Conservation (phyloP, 2,113 vertebrate species). For the Pygoscelis adeliae region DNA sequence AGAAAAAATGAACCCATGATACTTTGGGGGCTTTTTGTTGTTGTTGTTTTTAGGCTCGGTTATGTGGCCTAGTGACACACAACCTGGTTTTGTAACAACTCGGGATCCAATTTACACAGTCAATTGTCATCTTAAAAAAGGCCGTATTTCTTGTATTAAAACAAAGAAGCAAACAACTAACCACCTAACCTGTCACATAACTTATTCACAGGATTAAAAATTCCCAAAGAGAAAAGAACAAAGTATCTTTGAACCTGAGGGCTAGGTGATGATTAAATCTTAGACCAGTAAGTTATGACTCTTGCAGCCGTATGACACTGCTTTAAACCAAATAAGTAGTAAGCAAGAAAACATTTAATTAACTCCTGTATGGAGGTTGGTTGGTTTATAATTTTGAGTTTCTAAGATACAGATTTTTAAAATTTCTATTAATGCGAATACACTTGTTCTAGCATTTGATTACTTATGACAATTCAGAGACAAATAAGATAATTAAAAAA, state of each 20-base stretch:
- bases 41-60: background rate
- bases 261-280: background rate
- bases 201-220: background rate
- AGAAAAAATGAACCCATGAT: background rate
- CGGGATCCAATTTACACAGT: accelerated
- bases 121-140: background rate
- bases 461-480: background rate
- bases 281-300: background rate
- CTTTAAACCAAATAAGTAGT: background rate
- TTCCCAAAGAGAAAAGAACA: background rate
- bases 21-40: accelerated
- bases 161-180: background rate
- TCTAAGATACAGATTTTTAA: background rate
- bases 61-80: background rate
- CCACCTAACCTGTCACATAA: background rate
- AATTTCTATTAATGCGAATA: background rate
- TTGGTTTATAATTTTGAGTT: background rate
- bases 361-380: background rate
- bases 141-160: background rate
- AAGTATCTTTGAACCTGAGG: background rate
- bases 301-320: background rate
- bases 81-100: background rate
- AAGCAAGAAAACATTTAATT: background rate
- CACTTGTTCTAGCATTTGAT: background rate
- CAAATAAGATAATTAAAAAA: background rate